These are phyloP conservation scores for Muscicapa striata DNA, from an alignment of 2,797 vertebrate genomes.

Conservation along the genomic window DNA sequence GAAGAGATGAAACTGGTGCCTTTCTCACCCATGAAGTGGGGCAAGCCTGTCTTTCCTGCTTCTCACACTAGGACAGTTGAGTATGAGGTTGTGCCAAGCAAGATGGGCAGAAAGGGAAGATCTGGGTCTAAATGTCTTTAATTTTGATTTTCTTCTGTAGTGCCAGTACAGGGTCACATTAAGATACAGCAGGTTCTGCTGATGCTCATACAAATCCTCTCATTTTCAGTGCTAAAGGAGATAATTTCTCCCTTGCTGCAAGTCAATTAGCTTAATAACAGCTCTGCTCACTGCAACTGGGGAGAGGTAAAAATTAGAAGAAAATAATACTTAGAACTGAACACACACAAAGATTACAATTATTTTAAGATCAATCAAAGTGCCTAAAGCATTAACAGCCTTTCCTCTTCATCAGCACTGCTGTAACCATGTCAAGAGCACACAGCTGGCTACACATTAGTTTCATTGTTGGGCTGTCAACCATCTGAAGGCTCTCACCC, in stretches of 20 bases:
- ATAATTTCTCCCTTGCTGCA: slow-evolving; percentile 54
- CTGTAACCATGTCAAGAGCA: not conserved
- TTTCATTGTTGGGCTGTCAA: slow-evolving; percentile 38
- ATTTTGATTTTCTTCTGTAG: not conserved
- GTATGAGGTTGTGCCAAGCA: not conserved
- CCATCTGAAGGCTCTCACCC: not conserved
- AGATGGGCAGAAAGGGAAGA: not conserved
- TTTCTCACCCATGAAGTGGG: not conserved
- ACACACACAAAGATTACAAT: slow-evolving; percentile 9
- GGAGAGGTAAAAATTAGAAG: slow-evolving; percentile 53
- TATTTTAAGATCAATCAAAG: slow-evolving; percentile 37
- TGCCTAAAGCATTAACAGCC: not conserved
- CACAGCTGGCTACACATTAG: slow-evolving; percentile 19
- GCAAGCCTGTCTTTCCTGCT: not conserved
- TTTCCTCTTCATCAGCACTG: not conserved
- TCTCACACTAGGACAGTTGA: not conserved
- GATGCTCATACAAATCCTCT: slow-evolving; percentile 27
- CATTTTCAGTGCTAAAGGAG: slow-evolving; percentile 39
- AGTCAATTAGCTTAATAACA: slow-evolving; percentile 61
- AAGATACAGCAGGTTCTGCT: slow-evolving; percentile 24
- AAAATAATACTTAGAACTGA: slow-evolving; percentile 59
- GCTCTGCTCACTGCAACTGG: slow-evolving; percentile 26
- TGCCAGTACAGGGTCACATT: not conserved
- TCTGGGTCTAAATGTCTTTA: not conserved
- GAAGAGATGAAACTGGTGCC: not conserved